phyloP scores from a whole-genome alignment of 2,797 vertebrate species.

The Epinephelus coioides region DNA sequence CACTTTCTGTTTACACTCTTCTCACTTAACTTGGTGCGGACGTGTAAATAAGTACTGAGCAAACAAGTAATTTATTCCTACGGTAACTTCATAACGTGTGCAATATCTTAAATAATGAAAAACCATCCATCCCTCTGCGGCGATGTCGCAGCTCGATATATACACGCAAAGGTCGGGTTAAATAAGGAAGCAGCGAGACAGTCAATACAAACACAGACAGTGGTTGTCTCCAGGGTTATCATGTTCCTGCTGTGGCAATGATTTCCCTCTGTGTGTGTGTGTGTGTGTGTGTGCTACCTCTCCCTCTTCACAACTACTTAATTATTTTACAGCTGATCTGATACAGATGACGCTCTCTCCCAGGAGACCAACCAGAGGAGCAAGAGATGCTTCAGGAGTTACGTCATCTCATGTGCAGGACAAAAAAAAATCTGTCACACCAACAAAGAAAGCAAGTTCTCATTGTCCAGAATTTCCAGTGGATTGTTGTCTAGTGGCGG shows the following conservation, averaged over 20 bases:
- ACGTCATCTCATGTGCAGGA: background rate
- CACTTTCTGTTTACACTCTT: constrained; percentile 20
- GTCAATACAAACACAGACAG: constrained; percentile 20
- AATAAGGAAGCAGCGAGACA: constrained; percentile 1
- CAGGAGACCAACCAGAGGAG: constrained; percentile 21
- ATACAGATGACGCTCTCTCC: constrained; percentile 31
- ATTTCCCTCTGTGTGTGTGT: constrained; percentile 16
- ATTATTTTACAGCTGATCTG: constrained; percentile 53
- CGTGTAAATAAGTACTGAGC: constrained; percentile 8
- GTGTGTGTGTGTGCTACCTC: background rate
- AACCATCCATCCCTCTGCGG: background rate
- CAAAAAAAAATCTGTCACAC: background rate
- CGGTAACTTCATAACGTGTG: background rate
- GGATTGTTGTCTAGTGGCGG: background rate
- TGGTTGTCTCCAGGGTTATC: constrained; percentile 25
- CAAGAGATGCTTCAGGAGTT: constrained; percentile 16
- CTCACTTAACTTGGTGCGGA: constrained; percentile 4
- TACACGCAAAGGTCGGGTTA: constrained; percentile 10
- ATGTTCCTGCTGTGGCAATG: constrained; percentile 28
- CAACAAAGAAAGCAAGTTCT: constrained; percentile 1
- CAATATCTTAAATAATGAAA: constrained; percentile 28
- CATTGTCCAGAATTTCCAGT: background rate
- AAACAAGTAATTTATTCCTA: constrained; percentile 6
- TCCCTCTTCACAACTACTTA: constrained; percentile 22
- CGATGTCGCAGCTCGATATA: constrained; percentile 13